Percentiles rank a stretch among this genome's conserved stretches.
These are phyloP conservation scores for Drosophila aff. DNA, from an alignment of 1,140 invertebrate genomes.

Conservation along the genomic window DNA sequence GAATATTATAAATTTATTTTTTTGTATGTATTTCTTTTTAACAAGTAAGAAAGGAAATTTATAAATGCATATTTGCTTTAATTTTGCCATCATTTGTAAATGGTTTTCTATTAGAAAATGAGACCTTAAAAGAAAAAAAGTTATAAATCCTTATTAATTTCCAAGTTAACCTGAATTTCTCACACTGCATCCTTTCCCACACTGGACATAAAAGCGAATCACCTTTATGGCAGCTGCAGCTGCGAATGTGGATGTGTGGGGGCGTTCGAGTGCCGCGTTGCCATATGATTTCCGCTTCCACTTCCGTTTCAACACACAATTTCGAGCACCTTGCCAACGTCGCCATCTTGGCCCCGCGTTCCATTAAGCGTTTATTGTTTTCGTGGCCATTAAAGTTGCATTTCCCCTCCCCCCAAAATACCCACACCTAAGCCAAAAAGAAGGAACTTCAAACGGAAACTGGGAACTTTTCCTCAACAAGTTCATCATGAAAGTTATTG, in stretches of 20 bases:
- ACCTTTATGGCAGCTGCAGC: slow-evolving; percentile 55
- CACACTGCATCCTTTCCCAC: slow-evolving; percentile 6
- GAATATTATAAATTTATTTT: neutral
- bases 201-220: slow-evolving; percentile 51
- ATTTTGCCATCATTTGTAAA: neutral
- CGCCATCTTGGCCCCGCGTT: slow-evolving; percentile 22
- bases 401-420: slow-evolving; percentile 22
- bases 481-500: slow-evolving; percentile 73
- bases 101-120: neutral
- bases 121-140: too few species aligned
- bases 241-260: slow-evolving; percentile 15
- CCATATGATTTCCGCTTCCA: slow-evolving; percentile 58
- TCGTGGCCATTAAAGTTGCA: slow-evolving; percentile 64
- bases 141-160: neutral
- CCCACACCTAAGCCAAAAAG: neutral
- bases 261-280: slow-evolving; percentile 27
- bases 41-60: neutral
- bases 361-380: slow-evolving; percentile 59
- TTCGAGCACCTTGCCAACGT: slow-evolving; percentile 37
- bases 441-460: slow-evolving; percentile 13
- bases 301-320: slow-evolving; percentile 47
- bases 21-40: neutral
- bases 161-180: neutral
- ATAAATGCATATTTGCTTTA: neutral
- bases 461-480: slow-evolving; percentile 57